Conservation (phyloP, 2,113 vertebrate species). For the Struthio camelus region DNA sequence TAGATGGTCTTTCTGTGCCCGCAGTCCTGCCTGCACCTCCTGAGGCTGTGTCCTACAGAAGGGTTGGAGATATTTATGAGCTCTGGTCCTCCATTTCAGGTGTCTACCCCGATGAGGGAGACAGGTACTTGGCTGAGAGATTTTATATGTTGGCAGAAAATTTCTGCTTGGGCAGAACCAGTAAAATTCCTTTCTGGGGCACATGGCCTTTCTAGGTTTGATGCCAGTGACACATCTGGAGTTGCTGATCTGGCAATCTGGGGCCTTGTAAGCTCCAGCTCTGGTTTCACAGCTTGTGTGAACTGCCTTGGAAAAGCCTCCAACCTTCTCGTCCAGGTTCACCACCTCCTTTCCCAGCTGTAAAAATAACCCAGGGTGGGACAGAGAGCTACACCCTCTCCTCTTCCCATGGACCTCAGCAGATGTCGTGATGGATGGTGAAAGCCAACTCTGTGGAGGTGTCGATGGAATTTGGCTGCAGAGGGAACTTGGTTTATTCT, state of each 20-base stretch:
- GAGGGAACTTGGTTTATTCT: slow-evolving; percentile 21
- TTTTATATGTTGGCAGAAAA: neutral
- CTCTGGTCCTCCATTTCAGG: neutral
- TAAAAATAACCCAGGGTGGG: slow-evolving; percentile 63
- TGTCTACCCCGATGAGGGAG: neutral
- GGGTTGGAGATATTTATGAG: neutral
- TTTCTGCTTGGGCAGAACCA: neutral
- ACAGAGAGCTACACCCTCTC: neutral
- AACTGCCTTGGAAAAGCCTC: slow-evolving; percentile 32
- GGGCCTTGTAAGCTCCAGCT: neutral
- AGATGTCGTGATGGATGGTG: slow-evolving; percentile 37
- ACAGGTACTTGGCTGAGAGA: neutral
- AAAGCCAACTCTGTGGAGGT: slow-evolving; percentile 46
- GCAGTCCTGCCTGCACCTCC: neutral
- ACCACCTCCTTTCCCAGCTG: slow-evolving; percentile 42
- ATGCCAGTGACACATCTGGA: slow-evolving; percentile 32
- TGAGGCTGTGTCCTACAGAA: neutral
- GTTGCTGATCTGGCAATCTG: neutral
- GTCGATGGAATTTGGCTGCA: slow-evolving; percentile 57
- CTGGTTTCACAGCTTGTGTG: slow-evolving; percentile 32
- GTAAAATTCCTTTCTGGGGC: slow-evolving; percentile 21
- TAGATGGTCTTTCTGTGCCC: neutral
- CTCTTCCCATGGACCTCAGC: slow-evolving; percentile 36
- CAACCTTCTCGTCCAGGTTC: neutral
- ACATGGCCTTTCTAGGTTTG: neutral